Conservation (phyloP, 2,888 invertebrate species). For the Acanthococcus lagerstroemiae region DNA sequence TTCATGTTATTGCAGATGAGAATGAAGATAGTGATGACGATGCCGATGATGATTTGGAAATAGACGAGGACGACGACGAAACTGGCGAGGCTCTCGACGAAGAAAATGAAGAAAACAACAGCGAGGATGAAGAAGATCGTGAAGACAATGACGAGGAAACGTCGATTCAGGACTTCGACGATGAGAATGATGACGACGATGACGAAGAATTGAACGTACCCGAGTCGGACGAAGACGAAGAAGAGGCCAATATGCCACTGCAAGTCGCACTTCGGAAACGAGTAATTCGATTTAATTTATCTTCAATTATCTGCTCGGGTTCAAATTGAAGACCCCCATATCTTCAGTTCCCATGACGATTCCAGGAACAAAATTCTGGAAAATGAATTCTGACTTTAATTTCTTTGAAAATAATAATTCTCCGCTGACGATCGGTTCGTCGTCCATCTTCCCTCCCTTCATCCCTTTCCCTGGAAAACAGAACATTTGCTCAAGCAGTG, state of each 20-base stretch:
- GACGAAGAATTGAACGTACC: conserved; percentile 13
- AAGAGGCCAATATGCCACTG: not conserved
- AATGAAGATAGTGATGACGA: conserved; percentile 32
- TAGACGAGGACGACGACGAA: conserved; percentile 7
- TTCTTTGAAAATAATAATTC: too few relatives aligned
- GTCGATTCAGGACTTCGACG: conserved; percentile 9
- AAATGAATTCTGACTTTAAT: too few relatives aligned
- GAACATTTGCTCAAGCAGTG: too few relatives aligned
- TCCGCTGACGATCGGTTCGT: too few relatives aligned
- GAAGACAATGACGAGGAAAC: conserved; percentile 5
- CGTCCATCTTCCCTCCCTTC: too few relatives aligned
- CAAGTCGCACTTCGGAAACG: not conserved
- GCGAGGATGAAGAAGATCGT: not conserved
- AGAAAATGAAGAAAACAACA: conserved; percentile 8
- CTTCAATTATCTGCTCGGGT: not conserved
- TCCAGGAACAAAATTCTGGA: too few relatives aligned
- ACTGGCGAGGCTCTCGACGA: conserved; percentile 1
- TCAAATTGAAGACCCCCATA: too few relatives aligned
- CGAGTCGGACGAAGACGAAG: conserved; percentile 8
- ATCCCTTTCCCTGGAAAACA: too few relatives aligned
- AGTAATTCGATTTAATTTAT: not conserved
- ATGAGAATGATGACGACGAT: conserved; percentile 22
- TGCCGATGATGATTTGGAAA: conserved; percentile 16
- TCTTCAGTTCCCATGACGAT: too few relatives aligned
- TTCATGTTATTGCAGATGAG: conserved; percentile 34